Base-by-base conservation (phyloP, 2,888 invertebrate genomes). In the Leptinotarsa tumamoca region DNA sequence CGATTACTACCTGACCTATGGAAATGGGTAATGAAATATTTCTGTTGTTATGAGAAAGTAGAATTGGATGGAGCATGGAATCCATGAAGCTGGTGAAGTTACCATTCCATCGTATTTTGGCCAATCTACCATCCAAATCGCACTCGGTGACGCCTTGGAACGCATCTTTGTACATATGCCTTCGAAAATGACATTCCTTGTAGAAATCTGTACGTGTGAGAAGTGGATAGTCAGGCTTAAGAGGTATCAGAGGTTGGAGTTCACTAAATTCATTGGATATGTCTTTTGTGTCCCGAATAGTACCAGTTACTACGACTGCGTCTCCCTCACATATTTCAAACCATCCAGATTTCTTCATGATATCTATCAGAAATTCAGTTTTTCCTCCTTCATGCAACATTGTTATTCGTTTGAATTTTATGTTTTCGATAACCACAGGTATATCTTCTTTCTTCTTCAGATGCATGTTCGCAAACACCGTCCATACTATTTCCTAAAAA, bases 51-150 rank as follows among this genome's bases (percentile, higher is more conserved):
- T 5, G 88, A 86, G 27, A 90, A 87, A 92, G 78, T 52, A 93
- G 88, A 61, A 90, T 88, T 81, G 92, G 89, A 83, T 94, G 94
- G 52, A 94, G 86, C 90, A 94, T 91, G 15, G 91, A 92, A 83
- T 94, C 94, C 86, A 94, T 88, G 85, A 93, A 94, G 0, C 92
- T 90, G 3, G 93, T 90, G 93, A 93, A 94, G 82, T 93, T 92
- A 75, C 90, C 91, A 17, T 86, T 87, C 93, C 94, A 94, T 13
- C 80, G 74, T 13, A 90, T 82, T 23, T 80, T 85, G 5, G 89
- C 90, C 5, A 81, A 84, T 0, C 75, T 79, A 1, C 88, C 91
- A 72, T 85, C 83, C 67, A 88, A 86, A 69, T 91, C 90, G 1
- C 90, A 85, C 23, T 88, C 86, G 7, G 87, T 82, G 4, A 93